Evolutionary conservation across 2,113 vertebrate genomes (phyloP).

Genomic region (Pagrus major): DNA sequence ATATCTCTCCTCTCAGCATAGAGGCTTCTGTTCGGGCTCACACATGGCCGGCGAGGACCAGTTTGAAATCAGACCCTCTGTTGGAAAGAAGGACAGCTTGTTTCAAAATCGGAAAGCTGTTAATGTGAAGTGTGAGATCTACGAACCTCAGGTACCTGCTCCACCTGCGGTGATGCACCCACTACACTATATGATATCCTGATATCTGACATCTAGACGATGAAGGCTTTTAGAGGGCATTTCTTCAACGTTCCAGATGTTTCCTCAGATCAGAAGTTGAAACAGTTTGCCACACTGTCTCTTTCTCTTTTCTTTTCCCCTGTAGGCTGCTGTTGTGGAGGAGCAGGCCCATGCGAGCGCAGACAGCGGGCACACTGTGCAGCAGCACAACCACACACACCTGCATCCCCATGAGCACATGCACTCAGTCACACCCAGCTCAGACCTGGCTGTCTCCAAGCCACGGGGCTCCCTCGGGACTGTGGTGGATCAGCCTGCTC

Average conservation of each 20-base stretch:
- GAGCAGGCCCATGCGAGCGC: slow-evolving; percentile 30
- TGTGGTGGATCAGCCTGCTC: slow-evolving; percentile 35
- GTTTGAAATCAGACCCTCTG: slow-evolving; percentile 32
- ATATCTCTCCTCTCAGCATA: slow-evolving; percentile 51
- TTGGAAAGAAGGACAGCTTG: slow-evolving; percentile 7
- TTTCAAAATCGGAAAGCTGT: slow-evolving; percentile 36
- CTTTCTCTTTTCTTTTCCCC: neutral
- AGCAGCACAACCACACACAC: slow-evolving; percentile 66
- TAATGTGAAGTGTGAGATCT: slow-evolving; percentile 74
- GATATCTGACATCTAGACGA: neutral
- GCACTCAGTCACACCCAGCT: slow-evolving; percentile 24
- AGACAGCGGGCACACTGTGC: slow-evolving; percentile 26
- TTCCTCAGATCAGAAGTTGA: neutral
- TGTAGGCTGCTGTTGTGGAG: slow-evolving; percentile 47
- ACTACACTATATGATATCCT: neutral
- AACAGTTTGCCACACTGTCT: neutral
- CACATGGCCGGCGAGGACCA: slow-evolving; percentile 23
- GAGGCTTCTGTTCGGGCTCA: slow-evolving; percentile 69
- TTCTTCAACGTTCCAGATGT: neutral
- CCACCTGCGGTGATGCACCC: neutral
- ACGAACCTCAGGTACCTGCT: slow-evolving; percentile 68
- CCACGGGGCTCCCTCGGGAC: slow-evolving; percentile 32
- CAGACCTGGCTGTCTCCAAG: neutral
- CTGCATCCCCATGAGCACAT: slow-evolving; percentile 63
- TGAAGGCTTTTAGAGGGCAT: neutral